Evolutionary conservation across 1,140 invertebrate genomes (phyloP), one percentile per base, ranked within the genome.

Genomic region (Cecropterus lyciades): DNA sequence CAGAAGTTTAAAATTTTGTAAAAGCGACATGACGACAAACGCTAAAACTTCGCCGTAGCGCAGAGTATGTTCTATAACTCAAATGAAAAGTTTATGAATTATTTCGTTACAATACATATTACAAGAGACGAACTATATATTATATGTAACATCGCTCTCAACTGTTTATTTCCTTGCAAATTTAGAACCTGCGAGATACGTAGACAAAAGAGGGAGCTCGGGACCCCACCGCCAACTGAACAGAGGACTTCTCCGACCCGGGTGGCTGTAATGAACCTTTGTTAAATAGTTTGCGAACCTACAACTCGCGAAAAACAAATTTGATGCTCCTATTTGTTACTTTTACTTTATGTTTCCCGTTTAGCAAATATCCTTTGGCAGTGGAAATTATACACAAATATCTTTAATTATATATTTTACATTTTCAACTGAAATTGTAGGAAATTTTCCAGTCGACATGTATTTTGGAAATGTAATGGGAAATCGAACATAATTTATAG

Each of bases 121-220:
- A 37, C n/a, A 37, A 11, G 33, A 37, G 33, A 11, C 33, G 9
- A 37, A 37, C 33, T 11, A 37, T 37, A 37, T 0, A 37, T 37
- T 37, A 37, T 0, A n/a, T 37, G 33, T 30, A 33, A 7, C 30
- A 1, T n/a, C 7, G 10, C 11, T 37, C 33, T 37, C 11, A n/a
- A 37, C 33, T 37, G 10, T 37, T 6, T 37, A 37, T 6, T 10
- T 37, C 7, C 1, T 1, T 37, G 1, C 33, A 37, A 37, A 37
- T 37, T 37, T 37, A 37, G 33, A 37, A 51, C 30, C 20, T 43
- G 57, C 14, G 46, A 40, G 59, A 11, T 62, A 51, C 33, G n/a
- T 37, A 62, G 45, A 51, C 59, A 49, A 62, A 60, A 48, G 57
- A 24, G 57, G 57, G 57, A 60, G 24, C 57, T 51, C 30, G 46